Evolutionary conservation across 2,888 invertebrate genomes (phyloP).

Genomic region (Pristionchus entomophagus): DNA sequence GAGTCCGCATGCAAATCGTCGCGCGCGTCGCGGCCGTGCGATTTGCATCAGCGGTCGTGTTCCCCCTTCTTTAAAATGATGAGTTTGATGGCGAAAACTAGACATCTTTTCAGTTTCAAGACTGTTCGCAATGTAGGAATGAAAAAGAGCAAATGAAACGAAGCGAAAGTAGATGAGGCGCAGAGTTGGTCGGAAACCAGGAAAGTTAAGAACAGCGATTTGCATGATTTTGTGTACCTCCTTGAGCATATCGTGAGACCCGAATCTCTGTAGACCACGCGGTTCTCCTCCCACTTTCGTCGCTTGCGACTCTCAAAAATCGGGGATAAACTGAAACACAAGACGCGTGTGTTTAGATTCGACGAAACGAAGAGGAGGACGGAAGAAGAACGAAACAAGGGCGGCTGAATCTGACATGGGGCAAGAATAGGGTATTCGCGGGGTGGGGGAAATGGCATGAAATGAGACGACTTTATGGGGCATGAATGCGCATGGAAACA

Average conservation of each 20-base stretch:
- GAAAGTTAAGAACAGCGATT: too few species aligned
- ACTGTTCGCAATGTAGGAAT: too few species aligned
- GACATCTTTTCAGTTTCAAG: too few species aligned
- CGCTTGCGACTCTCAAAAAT: neutral
- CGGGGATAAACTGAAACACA: conserved; percentile 20
- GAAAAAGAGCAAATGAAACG: too few species aligned
- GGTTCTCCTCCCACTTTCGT: neutral
- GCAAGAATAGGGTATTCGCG: neutral
- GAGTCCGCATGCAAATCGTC: too few species aligned
- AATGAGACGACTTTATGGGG: conserved; percentile 30
- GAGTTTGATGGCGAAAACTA: too few species aligned
- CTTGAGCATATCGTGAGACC: conserved; percentile 31
- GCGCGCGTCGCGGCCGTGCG: too few species aligned
- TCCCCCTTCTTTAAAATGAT: too few species aligned
- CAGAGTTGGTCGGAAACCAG: too few species aligned
- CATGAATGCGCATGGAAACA: neutral
- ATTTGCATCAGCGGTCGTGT: too few species aligned
- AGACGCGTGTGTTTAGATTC: conserved; percentile 23
- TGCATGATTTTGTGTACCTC: too few species aligned
- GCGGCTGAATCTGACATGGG: conserved; percentile 3
- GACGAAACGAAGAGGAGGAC: neutral
- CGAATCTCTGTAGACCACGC: neutral
- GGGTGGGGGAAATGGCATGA: neutral
- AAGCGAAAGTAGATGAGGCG: too few species aligned
- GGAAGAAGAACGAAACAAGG: neutral